Evolutionary conservation across 2,888 invertebrate genomes (phyloP), one percentile per base, ranked within the genome.

Genomic region (Monoplex corrugatus): DNA sequence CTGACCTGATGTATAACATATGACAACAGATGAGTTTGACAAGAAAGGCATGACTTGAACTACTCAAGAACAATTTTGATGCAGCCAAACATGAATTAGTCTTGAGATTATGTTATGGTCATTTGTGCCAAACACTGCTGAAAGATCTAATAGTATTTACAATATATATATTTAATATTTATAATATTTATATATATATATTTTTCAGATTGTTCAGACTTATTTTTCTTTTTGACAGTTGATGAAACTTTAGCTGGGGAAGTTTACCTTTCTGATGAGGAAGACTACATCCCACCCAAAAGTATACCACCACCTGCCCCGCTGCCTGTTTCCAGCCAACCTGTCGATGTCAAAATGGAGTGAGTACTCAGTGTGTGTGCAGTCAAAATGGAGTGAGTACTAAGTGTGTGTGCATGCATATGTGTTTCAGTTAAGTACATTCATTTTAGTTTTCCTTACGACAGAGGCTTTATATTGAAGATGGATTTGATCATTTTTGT

Each of bases 361-460:
- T 96, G 93, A 94, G 96, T 94, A 32, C 28, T 83, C 50, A 50
- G 10, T 50, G 50, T 50, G 50, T 50, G 10, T 19, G 19, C 50
- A 13, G 92, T 93, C 89, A 96, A 96, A 93, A 96, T 95, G 95
- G 96, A 96, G 96, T 96, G 93, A 94, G 96, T 94, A 32, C 28
- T 83, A 10, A 50, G 68, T 28, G n/a, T 28, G 50, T 50, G 50
- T 50, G 50, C 16, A 16, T 50, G 50, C 16, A 16, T 50, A 16
- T 50, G 50, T 50, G n/a, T 68, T 13, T 19, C 50, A 10, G 19
- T 10, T 50, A 50, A 50, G 19, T 10, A 10, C 50, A 13, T 50
- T 50, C 50, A 50, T 50, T 50, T 50, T n/a, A n/a, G n/a, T n/a
- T n/a, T n/a, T n/a, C n/a, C n/a, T n/a, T n/a, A n/a, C n/a, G n/a